Conservation (phyloP, 2,888 invertebrate species). For the Drosophila parthenogenetica region DNA sequence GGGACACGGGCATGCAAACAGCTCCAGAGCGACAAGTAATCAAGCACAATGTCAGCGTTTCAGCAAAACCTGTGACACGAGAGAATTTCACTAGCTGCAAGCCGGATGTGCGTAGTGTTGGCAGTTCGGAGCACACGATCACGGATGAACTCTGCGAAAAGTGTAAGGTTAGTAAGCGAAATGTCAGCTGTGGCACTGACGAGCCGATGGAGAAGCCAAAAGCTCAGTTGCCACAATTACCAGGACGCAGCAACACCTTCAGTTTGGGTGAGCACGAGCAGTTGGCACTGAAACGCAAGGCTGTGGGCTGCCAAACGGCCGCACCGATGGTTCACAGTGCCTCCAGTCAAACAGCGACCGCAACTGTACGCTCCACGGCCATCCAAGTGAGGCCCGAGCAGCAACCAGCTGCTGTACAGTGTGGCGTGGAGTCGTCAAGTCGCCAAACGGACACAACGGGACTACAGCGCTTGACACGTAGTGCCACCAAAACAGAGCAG, state of each 20-base stretch:
- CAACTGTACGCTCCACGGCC: constrained; percentile 68
- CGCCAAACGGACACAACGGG: constrained; percentile 85
- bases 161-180: constrained; percentile 86
- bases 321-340: constrained; percentile 62
- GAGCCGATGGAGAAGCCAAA: constrained; percentile 47
- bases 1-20: constrained; percentile 77
- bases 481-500: constrained; percentile 75
- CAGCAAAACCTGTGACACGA: constrained; percentile 75
- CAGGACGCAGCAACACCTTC: constrained; percentile 87
- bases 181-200: constrained; percentile 87
- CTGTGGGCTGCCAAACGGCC: constrained; percentile 80
- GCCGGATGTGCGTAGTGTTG: constrained; percentile 86
- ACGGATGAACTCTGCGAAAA: constrained; percentile 86
- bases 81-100: constrained; percentile 81
- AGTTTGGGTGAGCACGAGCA: constrained; percentile 87
- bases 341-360: constrained; percentile 76
- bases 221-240: constrained; percentile 36
- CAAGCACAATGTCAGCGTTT: constrained; percentile 74
- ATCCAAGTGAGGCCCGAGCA: constrained; percentile 71
- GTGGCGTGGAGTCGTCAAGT: constrained; percentile 59
- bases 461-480: constrained; percentile 74
- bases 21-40: constrained; percentile 63
- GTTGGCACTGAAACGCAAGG: constrained; percentile 83
- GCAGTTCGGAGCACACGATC: constrained; percentile 86
- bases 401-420: constrained; percentile 74